phyloP scores from a whole-genome alignment of 1,140 invertebrate genomes.

The Vollenhovia emeryi region DNA sequence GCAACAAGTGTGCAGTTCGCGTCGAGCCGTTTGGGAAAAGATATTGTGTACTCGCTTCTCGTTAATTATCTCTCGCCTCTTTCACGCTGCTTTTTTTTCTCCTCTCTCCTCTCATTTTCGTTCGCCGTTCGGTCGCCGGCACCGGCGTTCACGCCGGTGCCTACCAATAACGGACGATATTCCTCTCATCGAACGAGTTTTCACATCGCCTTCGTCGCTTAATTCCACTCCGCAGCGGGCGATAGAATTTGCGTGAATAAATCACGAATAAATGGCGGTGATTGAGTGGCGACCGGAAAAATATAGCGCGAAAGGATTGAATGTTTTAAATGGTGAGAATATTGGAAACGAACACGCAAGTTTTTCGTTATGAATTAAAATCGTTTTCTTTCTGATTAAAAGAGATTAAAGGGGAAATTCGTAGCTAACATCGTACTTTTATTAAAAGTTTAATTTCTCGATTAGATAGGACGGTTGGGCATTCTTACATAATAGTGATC shows the following conservation, averaged over 20 bases:
- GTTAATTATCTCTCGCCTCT: constrained; percentile 68
- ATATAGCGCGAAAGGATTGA: neutral
- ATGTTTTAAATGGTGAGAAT: constrained; percentile 3
- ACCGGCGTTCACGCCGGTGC: constrained; percentile 36
- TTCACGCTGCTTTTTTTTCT: constrained; percentile 29
- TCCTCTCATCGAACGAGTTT: constrained; percentile 66
- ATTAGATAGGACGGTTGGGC: neutral
- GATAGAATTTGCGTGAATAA: constrained; percentile 31
- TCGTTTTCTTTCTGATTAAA: neutral
- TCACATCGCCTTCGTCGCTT: constrained; percentile 18
- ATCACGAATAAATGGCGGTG: constrained; percentile 5
- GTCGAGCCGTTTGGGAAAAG: constrained; percentile 74
- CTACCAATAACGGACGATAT: constrained; percentile 68
- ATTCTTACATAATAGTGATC: constrained; percentile 6
- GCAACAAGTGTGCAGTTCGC: constrained; percentile 79
- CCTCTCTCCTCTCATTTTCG: constrained; percentile 61
- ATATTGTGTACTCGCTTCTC: constrained; percentile 73
- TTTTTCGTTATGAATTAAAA: constrained; percentile 9
- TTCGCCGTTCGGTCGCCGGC: constrained; percentile 30
- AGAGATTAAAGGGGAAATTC: neutral
- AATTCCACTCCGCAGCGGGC: neutral
- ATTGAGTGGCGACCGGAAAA: constrained; percentile 11
- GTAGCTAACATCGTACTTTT: neutral
- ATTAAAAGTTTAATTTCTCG: neutral
- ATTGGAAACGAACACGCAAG: neutral